Percentiles rank a stretch among this genome's conserved stretches.
Evolutionary conservation across 2,113 vertebrate genomes (phyloP).

Genomic region (Brevimyrus niger): DNA sequence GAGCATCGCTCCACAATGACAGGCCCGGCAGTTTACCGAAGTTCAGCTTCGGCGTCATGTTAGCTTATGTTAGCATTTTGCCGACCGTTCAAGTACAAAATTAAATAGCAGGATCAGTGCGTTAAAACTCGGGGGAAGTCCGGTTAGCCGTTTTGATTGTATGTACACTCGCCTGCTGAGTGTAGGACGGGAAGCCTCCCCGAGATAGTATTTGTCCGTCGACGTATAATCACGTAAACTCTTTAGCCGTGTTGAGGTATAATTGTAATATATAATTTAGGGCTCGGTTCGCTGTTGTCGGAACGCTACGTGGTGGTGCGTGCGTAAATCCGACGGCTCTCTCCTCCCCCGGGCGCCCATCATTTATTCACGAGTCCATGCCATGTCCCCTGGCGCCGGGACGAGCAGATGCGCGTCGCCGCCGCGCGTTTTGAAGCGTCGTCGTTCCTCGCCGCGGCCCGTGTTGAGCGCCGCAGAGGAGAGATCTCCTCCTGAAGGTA

Average conservation of each 20-base stretch:
- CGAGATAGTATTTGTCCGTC: neutral
- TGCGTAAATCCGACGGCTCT: neutral
- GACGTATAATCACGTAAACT: neutral
- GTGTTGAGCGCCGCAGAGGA: neutral
- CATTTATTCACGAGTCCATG: neutral
- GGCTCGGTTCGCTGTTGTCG: neutral
- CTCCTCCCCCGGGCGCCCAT: neutral
- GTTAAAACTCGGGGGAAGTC: neutral
- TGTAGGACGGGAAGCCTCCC: neutral
- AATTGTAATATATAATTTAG: neutral
- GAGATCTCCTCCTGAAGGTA: conserved; percentile 3
- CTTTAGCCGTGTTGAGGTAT: neutral
- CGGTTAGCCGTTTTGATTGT: neutral
- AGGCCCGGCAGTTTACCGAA: neutral
- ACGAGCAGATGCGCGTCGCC: conserved; percentile 2
- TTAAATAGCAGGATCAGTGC: neutral
- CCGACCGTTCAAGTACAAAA: neutral
- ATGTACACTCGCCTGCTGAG: no score
- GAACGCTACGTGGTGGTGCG: neutral
- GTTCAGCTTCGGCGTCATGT: neutral
- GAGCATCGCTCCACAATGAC: neutral
- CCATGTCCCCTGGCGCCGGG: neutral
- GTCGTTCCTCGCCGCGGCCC: conserved; percentile 5
- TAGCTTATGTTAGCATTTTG: neutral
- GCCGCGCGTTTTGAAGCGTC: conserved; percentile 14